A percentile compares a stretch with the other conserved stretches of the same genome.
These are phyloP conservation scores for Metellina segmentata DNA, from an alignment of 2,888 invertebrate species.

Conservation along the genomic window DNA sequence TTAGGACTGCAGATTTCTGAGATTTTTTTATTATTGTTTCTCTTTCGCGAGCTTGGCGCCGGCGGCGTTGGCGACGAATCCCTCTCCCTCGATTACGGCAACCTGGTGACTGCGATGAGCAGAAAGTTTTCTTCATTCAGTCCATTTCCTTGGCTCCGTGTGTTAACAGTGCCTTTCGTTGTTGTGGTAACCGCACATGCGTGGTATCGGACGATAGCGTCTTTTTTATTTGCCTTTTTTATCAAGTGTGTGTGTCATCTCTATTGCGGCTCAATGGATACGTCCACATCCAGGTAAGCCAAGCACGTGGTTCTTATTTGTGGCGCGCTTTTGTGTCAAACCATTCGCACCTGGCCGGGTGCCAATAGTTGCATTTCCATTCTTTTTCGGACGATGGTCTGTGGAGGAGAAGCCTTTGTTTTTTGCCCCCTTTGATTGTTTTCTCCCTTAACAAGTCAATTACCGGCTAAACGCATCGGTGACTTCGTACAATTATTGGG, in stretches of 20 bases:
- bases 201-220: constrained; percentile 52
- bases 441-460: constrained; percentile 47
- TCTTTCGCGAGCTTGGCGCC: constrained; percentile 5
- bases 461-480: not conserved
- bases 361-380: constrained; percentile 49
- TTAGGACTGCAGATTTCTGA: no score
- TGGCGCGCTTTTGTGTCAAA: constrained; percentile 32
- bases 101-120: constrained; percentile 38
- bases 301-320: constrained; percentile 59
- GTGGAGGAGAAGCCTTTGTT: constrained; percentile 1
- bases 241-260: constrained; percentile 5
- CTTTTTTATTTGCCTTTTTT: constrained; percentile 50
- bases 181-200: constrained; percentile 31
- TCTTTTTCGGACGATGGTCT: constrained; percentile 49
- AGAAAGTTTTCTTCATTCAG: constrained; percentile 45
- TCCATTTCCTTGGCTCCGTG: constrained; percentile 6
- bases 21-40: no score
- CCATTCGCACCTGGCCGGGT: constrained; percentile 60
- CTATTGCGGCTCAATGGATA: constrained; percentile 67
- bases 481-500: not conserved
- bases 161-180: constrained; percentile 26
- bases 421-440: not conserved
- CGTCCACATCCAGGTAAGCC: constrained; percentile 71
- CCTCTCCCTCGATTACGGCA: constrained; percentile 18
- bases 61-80: constrained; percentile 14